Evolutionary conservation across 2,888 invertebrate genomes (phyloP).

Genomic region (Drosophila longiperda): DNA sequence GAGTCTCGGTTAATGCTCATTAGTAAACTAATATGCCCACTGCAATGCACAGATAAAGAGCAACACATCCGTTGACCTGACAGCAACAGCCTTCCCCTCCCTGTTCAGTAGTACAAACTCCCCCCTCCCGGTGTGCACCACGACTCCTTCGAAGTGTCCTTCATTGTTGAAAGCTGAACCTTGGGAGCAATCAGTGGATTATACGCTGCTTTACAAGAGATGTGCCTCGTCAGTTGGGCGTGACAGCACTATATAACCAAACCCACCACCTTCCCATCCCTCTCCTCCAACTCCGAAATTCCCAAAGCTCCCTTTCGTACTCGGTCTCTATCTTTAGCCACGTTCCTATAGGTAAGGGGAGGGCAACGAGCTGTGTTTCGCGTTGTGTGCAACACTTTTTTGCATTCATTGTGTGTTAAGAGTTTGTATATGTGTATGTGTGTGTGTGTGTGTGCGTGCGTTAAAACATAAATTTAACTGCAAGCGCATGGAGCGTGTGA

Average conservation of each 20-base stretch:
- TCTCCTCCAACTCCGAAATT: background rate
- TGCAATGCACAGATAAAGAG: conserved; percentile 14
- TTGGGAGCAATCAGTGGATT: conserved; percentile 80
- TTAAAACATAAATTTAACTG: conserved; percentile 79
- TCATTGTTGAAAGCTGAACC: conserved; percentile 77
- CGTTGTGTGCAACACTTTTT: conserved; percentile 55
- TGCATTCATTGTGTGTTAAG: conserved; percentile 73
- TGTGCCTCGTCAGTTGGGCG: conserved; percentile 39
- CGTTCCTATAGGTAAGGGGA: background rate
- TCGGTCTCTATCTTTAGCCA: background rate
- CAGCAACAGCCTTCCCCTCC: conserved; percentile 7
- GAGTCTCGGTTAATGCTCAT: too few species aligned
- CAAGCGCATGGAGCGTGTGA: conserved; percentile 77
- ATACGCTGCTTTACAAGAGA: conserved; percentile 67
- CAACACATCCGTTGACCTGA: conserved; percentile 51
- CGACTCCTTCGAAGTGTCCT: conserved; percentile 49
- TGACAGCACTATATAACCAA: conserved; percentile 12
- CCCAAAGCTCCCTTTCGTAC: background rate
- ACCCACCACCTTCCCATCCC: background rate
- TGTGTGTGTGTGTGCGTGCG: conserved; percentile 40
- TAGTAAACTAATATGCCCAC: conserved; percentile 4
- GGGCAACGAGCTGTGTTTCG: conserved; percentile 1
- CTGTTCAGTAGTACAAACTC: background rate
- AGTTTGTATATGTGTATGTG: conserved; percentile 35
- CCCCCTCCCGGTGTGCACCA: background rate